Evolutionary conservation across 1,140 invertebrate genomes (phyloP).

Genomic region (Solenopsis invicta): DNA sequence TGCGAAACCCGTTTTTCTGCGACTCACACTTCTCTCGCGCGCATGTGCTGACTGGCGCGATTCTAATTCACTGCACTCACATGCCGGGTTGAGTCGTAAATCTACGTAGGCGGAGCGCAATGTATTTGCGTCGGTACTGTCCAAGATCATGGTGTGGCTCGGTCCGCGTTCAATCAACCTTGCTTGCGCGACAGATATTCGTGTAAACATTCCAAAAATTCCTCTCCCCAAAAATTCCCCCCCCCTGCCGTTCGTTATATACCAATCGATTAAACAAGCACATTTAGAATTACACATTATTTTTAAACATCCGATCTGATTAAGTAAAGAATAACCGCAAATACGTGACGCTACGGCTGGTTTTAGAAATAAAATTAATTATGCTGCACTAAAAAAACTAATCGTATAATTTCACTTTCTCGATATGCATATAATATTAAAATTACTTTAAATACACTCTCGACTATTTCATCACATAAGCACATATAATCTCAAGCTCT

Average conservation of each 20-base stretch:
- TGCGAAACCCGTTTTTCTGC: conserved; percentile 78
- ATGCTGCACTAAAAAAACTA: neutral
- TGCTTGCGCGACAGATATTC: conserved; percentile 24
- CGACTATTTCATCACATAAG: neutral
- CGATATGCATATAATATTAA: neutral
- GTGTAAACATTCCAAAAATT: conserved; percentile 12
- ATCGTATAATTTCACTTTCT: conserved; percentile 39
- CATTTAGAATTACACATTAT: neutral
- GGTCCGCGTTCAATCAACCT: conserved; percentile 10
- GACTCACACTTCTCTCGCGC: conserved; percentile 65
- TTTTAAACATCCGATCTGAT: neutral
- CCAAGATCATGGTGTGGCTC: conserved; percentile 63
- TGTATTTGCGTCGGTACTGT: conserved; percentile 67
- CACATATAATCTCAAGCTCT: conserved; percentile 16
- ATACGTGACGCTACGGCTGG: neutral
- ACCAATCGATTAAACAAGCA: neutral
- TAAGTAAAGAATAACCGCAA: neutral
- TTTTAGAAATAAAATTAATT: neutral
- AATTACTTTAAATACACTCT: neutral
- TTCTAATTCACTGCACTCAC: conserved; percentile 66
- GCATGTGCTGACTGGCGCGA: conserved; percentile 71
- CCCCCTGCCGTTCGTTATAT: neutral
- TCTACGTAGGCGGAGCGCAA: conserved; percentile 72
- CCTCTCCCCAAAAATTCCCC: no score
- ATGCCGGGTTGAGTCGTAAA: conserved; percentile 67